Percentiles rank a stretch among this genome's conserved stretches.
These are phyloP conservation scores for Brachystomella parvula DNA, from an alignment of 1,140 invertebrate genomes.

Conservation along the genomic window DNA sequence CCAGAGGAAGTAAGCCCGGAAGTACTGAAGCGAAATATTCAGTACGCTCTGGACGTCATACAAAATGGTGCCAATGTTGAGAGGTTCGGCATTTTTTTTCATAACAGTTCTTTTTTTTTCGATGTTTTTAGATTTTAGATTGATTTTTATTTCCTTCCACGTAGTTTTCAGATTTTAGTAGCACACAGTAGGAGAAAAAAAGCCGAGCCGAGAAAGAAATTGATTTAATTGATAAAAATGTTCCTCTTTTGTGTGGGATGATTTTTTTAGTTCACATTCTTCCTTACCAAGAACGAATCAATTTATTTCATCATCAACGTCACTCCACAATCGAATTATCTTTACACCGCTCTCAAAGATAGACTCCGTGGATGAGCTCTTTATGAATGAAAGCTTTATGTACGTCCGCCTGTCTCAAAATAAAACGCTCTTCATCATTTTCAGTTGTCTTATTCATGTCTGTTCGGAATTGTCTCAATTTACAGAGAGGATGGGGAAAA, in stretches of 20 bases:
- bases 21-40: constrained; percentile 34
- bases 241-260: not conserved
- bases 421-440: not conserved
- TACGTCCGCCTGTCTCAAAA: not conserved
- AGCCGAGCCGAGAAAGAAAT: not conserved
- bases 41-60: constrained; percentile 35
- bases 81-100: constrained; percentile 23
- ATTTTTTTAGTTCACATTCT: constrained; percentile 5
- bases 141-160: not conserved
- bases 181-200: not conserved
- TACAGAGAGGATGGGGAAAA: not conserved
- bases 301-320: not conserved
- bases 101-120: not conserved
- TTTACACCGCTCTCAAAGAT: constrained; percentile 8
- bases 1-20: constrained; percentile 28
- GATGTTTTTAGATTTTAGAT: not conserved
- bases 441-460: not conserved
- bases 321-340: not conserved
- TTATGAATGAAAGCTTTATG: constrained; percentile 15
- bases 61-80: constrained; percentile 26
- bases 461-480: too few species aligned
- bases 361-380: constrained; percentile 7
- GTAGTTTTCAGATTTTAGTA: not conserved
- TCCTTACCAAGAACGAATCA: not conserved
- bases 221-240: not conserved